Conservation (phyloP, 1,140 invertebrate genomes). For the Reticulitermes speratus region DNA sequence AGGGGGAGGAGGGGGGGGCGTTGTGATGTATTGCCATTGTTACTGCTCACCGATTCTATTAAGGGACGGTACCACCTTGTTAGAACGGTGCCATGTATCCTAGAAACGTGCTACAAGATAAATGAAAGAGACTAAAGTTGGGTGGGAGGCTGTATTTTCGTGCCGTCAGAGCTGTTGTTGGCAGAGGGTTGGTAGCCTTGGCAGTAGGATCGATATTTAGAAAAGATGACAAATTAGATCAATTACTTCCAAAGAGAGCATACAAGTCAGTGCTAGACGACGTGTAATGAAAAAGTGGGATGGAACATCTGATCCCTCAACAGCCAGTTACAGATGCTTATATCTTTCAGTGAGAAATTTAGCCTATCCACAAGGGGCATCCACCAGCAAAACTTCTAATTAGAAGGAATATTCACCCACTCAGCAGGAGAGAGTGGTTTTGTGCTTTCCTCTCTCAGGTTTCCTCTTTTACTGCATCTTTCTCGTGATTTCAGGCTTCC, state of each 20-base stretch:
- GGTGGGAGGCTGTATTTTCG: neutral
- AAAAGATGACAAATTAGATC: conserved; percentile 4
- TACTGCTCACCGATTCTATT: conserved; percentile 15
- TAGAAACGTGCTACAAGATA: conserved; percentile 3
- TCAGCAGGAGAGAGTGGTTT: neutral
- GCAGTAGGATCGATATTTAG: neutral
- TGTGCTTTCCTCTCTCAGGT: neutral
- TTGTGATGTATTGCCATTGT: conserved; percentile 10
- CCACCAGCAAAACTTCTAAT: neutral
- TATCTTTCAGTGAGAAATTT: no score
- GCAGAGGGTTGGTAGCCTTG: neutral
- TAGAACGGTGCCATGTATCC: neutral
- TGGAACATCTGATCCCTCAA: neutral
- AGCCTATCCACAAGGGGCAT: neutral
- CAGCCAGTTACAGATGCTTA: neutral
- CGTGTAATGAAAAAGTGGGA: neutral
- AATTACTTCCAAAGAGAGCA: neutral
- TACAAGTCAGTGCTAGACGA: neutral
- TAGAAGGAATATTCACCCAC: neutral
- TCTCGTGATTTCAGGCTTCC: no score
- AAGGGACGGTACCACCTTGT: neutral
- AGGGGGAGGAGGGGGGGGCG: neutral
- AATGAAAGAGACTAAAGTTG: neutral
- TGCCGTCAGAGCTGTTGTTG: neutral
- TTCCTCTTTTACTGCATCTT: no score